Conservation (phyloP, 2,888 invertebrate genomes). For the Phalangium opilio region DNA sequence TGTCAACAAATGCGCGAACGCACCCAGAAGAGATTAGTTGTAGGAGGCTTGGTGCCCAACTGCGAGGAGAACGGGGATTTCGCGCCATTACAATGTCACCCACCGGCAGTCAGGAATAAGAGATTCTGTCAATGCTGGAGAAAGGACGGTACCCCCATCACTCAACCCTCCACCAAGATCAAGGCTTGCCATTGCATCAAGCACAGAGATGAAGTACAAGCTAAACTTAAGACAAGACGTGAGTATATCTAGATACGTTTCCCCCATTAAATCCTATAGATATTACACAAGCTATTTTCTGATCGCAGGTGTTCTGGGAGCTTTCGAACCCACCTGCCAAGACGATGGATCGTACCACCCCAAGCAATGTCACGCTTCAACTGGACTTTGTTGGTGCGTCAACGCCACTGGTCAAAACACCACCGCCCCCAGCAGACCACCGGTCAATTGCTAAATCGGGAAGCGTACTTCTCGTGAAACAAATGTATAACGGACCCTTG, state of each 20-base stretch:
- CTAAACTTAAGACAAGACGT: no score
- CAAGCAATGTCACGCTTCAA: not conserved
- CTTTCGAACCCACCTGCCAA: not conserved
- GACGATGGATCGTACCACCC: not conserved
- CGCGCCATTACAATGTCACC: constrained; percentile 1
- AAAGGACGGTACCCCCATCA: not conserved
- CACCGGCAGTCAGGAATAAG: no score
- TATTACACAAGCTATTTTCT: no score
- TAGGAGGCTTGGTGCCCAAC: not conserved
- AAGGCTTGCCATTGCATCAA: not conserved
- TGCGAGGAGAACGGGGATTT: constrained; percentile 1
- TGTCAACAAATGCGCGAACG: no score
- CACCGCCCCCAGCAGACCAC: no score
- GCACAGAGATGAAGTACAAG: not conserved
- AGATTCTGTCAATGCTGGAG: constrained; percentile 2
- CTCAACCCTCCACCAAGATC: not conserved
- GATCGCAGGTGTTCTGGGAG: not conserved
- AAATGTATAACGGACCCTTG: no score
- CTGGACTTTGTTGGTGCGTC: not conserved
- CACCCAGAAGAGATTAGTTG: no score
- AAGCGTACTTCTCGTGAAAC: no score
- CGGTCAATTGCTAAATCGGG: no score
- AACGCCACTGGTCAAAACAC: not conserved
- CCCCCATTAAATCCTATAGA: no score
- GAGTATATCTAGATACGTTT: no score